Base-by-base conservation (phyloP, 92 coral and sea anemone species). In the Galaxea fascicularis region DNA sequence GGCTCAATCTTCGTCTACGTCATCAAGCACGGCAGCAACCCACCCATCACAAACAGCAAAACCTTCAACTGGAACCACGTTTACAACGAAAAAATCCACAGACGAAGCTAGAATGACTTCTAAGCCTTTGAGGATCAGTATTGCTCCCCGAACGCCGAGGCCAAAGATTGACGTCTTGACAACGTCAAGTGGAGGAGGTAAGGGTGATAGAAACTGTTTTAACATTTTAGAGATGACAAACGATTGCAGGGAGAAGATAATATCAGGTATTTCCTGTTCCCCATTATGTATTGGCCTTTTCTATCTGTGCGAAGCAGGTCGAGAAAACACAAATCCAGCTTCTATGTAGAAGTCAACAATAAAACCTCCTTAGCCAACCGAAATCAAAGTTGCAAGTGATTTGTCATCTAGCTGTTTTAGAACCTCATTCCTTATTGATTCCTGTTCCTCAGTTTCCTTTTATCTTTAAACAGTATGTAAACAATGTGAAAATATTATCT, bases 171-270 rank as follows among this genome's bases (percentile, higher is more conserved):
- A 9, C 53, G 68, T 24, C 54, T 81, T 70, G 8, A 56, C 85
- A 56, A 35, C 52, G 14, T 51, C 74, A 65, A 25, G n/a, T 24
- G 53, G 49, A 8, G 28, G 66, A 79, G 84, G 84, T 79, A n/a
- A 49, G 66, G 59, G 35, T n/a, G 27, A 59, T 28, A 26, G 24
- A 35, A 7, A 11, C 22, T 5, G 17, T 13, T 46, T 71, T 4
- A 10, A 60, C 66, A 1, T 24, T 22, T 4, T 4, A 21, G n/a
- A 25, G 29, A 60, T 22, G 29, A 15, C 29, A n/a, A 21, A 57
- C 4, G 66, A n/a, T 22, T 11, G 30, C 28, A 60, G 29, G 25
- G 66, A 24, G 4, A 15, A 15, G 54, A 1, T 3, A 8, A 67
- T 26, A 67, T 35, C 18, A 16, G 25, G 5, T 18, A 13, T 20